Base-by-base conservation (phyloP, 2,113 vertebrate genomes). In the Ranitomeya imitator region DNA sequence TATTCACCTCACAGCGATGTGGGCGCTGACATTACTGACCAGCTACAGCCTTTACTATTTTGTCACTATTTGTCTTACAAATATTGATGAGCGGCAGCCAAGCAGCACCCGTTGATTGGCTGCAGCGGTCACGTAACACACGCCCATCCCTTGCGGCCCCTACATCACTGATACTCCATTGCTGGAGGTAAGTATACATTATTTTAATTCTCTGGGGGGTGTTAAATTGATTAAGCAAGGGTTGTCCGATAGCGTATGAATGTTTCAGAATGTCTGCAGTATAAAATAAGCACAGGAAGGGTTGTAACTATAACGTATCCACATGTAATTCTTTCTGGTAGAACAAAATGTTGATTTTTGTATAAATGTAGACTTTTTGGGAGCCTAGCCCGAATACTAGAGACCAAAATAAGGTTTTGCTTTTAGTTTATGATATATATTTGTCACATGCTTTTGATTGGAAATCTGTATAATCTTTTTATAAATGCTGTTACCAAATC, bases 391-490 rank as follows among this genome's bases (percentile, higher is more conserved):
- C 37, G 11, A 9, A 21, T 26, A 57, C 23, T 81, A 74, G 77
- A 82, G 87, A 88, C 87, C 87, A 88, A 84, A 77, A 65, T 77
- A 15, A 37, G 21, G 57, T 88, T 88, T 57, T 83, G 80, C 86
- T 83, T 88, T 60, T 78, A 83, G 81, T 77, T 78, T 37, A 61
- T 51, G 71, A 74, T 78, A 61, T 89, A 83, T 67, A 79, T 88
- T 88, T 85, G 83, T 85, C 73, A 45, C 67, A 78, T 54, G 73
- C 82, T 85, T 76, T 88, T 85, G 60, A 85, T 59, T 57, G 19
- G 45, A 84, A 63, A 74, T 78, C 73, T 89, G 81, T 89, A 89
- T 84, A 84, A 85, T 85, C 60, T 52, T 89, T 89, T 78, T 89
- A 89, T 85, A 89, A 85, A 89, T 61, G 87, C 60, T 55, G 73